phyloP scores from a whole-genome alignment of 2,888 invertebrate genomes.

The Brassicogethes aeneus region DNA sequence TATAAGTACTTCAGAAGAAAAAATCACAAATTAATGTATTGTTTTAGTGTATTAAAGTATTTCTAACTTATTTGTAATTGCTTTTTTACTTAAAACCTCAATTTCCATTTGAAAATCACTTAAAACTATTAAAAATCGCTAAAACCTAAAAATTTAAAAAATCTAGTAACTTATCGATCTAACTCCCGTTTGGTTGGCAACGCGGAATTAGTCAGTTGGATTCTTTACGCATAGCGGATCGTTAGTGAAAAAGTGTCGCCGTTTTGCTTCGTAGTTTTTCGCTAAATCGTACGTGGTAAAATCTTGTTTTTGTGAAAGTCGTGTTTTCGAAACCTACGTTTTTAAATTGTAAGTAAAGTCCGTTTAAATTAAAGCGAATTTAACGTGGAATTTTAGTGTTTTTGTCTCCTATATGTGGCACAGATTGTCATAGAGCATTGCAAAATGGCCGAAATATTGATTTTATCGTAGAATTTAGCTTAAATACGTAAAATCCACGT shows the following conservation, averaged over 20 bases:
- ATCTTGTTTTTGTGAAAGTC: slow-evolving; percentile 16
- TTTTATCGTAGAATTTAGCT: no score
- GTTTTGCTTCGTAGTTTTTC: not conserved
- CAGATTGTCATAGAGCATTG: slow-evolving; percentile 7
- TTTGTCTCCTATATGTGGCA: not conserved
- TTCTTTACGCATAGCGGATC: not conserved
- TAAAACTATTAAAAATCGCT: no score
- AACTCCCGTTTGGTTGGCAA: slow-evolving; percentile 3
- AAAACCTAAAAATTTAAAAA: no score
- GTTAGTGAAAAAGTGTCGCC: not conserved
- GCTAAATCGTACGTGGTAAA: slow-evolving; percentile 14
- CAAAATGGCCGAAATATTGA: slow-evolving; percentile 39
- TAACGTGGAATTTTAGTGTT: not conserved
- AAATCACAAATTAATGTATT: no score
- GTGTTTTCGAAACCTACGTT: not conserved
- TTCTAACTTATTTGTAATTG: no score
- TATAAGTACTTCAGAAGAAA: no score
- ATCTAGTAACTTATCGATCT: not conserved
- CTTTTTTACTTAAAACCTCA: no score
- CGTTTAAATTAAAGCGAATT: not conserved
- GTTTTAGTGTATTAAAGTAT: no score
- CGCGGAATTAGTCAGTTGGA: slow-evolving; percentile 10
- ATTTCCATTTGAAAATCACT: no score
- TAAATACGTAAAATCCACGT: no score
- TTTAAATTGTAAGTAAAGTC: not conserved